Conservation (phyloP, 2,888 invertebrate species). For the Mantis religiosa region DNA sequence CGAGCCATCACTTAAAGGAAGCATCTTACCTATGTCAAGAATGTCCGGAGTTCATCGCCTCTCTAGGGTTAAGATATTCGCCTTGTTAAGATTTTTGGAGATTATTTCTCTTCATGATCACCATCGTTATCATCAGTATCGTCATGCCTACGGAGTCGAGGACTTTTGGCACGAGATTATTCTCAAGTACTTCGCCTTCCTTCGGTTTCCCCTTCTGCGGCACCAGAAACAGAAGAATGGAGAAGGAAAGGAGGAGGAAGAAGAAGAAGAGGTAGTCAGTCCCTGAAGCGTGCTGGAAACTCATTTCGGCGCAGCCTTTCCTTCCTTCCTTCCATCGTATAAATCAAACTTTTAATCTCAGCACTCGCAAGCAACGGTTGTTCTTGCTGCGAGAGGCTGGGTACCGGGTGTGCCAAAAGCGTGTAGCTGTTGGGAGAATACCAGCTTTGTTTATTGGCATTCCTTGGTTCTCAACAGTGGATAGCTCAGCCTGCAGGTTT, state of each 20-base stretch:
- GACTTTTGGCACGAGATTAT: neutral
- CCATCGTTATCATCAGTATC: no score
- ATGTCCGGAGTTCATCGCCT: no score
- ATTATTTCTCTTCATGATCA: no score
- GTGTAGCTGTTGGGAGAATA: no score
- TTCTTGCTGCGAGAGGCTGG: neutral
- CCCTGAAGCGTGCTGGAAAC: neutral
- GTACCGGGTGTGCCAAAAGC: neutral
- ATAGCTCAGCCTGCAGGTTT: no score
- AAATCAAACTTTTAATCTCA: constrained; percentile 33
- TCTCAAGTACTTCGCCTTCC: neutral
- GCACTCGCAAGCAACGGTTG: neutral
- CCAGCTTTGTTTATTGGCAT: no score
- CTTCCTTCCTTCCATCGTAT: constrained; percentile 9
- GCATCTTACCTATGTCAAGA: no score
- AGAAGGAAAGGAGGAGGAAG: neutral
- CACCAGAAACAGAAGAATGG: neutral
- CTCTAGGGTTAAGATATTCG: no score
- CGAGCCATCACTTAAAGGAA: no score
- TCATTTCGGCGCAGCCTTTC: neutral
- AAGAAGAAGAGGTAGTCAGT: neutral
- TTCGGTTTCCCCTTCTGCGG: neutral
- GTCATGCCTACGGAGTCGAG: neutral
- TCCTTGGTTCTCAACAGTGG: no score
- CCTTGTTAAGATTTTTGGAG: no score